Percentiles rank a stretch among this genome's conserved stretches.
Evolutionary conservation across 37 sponge, comb jelly and placozoan genomes (phyloP).

Genomic region (Petrosia ficiformis): DNA sequence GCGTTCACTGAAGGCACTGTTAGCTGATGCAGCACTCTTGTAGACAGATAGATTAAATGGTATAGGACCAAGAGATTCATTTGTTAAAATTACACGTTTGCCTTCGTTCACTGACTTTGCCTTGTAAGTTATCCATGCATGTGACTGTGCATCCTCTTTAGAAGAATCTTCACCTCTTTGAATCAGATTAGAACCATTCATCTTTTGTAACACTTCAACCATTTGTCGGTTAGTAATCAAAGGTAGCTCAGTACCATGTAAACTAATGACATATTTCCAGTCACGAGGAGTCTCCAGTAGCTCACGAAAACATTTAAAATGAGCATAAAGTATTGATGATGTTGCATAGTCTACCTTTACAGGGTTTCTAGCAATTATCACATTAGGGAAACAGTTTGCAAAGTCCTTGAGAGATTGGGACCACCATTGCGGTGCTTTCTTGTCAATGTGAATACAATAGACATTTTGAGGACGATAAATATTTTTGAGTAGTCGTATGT

Average conservation of each 20-base stretch:
- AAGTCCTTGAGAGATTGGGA: background rate
- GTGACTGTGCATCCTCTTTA: background rate
- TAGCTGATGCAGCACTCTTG: slow-evolving; percentile 14
- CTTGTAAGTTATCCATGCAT: background rate
- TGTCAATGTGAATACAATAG: slow-evolving; percentile 6
- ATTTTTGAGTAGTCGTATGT: background rate
- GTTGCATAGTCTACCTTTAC: background rate
- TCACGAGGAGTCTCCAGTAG: background rate
- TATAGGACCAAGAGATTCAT: background rate
- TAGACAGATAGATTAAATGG: background rate
- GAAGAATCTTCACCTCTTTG: background rate
- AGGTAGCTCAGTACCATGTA: slow-evolving; percentile 1
- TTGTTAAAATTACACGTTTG: background rate
- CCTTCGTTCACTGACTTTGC: background rate
- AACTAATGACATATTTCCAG: slow-evolving; percentile 1
- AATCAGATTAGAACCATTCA: background rate
- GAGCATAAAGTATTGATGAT: background rate
- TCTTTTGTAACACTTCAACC: background rate
- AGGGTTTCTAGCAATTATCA: background rate
- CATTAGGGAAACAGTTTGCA: background rate
- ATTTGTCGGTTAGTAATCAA: background rate
- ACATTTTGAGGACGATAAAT: background rate
- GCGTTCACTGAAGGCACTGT: background rate
- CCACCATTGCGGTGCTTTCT: background rate
- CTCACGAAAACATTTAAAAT: background rate